These are phyloP conservation scores for Anoncus sp. DNA, from an alignment of 2,888 invertebrate species.

Conservation along the genomic window DNA sequence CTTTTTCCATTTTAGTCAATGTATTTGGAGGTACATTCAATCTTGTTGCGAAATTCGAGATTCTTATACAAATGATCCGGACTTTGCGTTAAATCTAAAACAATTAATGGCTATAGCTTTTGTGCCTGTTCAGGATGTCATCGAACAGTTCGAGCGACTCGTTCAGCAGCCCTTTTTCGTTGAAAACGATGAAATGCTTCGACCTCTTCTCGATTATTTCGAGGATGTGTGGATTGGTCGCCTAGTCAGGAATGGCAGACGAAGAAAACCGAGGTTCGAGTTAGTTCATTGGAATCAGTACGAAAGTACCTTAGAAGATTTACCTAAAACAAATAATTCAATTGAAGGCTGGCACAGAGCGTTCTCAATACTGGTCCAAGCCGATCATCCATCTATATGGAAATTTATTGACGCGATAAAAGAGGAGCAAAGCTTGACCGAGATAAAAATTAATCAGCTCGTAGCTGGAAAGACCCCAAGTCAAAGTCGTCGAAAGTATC, in stretches of 20 bases:
- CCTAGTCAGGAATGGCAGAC: not conserved
- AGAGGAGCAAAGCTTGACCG: not conserved
- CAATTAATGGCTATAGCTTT: constrained; percentile 48
- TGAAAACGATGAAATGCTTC: constrained; percentile 36
- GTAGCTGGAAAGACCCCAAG: too few relatives aligned
- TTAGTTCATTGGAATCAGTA: constrained; percentile 4
- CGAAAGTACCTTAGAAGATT: not conserved
- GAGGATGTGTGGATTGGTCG: constrained; percentile 32
- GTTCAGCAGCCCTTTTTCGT: constrained; percentile 11
- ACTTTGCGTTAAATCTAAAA: constrained; percentile 34
- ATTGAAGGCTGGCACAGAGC: constrained; percentile 8
- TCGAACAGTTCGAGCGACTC: constrained; percentile 22
- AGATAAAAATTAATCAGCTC: not conserved
- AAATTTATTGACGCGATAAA: constrained; percentile 6
- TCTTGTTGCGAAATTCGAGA: not conserved
- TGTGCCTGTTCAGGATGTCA: constrained; percentile 24
- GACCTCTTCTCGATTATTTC: constrained; percentile 26
- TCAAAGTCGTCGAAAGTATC: too few relatives aligned
- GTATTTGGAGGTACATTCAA: constrained; percentile 50
- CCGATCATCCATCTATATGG: constrained; percentile 12
- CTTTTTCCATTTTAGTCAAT: constrained; percentile 1
- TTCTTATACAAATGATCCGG: not conserved
- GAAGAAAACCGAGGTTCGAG: constrained; percentile 4
- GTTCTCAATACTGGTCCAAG: not conserved
- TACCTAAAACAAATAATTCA: not conserved